These are phyloP conservation scores for Hydrotaea cyrtoneurina DNA, from an alignment of 2,888 invertebrate genomes.

Conservation along the genomic window DNA sequence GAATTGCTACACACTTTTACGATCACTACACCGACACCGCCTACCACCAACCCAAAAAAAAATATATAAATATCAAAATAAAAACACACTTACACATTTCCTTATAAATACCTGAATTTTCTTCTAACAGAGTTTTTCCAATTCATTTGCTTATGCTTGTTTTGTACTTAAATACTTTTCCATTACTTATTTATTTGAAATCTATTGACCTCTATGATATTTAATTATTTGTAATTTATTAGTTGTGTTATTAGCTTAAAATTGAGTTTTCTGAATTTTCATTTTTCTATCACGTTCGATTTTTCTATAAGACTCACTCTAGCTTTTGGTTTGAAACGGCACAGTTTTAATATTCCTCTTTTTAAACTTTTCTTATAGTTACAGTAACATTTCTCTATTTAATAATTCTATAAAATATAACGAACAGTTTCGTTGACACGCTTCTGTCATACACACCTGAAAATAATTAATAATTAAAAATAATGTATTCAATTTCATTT, in stretches of 20 bases:
- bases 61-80: conserved; percentile 20
- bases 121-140: conserved; percentile 30
- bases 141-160: conserved; percentile 66
- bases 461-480: not conserved
- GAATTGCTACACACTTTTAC: conserved; percentile 14
- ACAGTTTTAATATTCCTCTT: not conserved
- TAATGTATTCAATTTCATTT: too few relatives aligned
- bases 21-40: not conserved
- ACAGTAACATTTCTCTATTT: not conserved
- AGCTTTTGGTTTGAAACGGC: conserved; percentile 32
- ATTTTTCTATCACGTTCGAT: conserved; percentile 15
- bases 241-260: conserved; percentile 25
- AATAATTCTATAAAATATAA: not conserved
- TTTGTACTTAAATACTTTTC: conserved; percentile 35
- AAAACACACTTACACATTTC: conserved; percentile 44
- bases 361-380: not conserved
- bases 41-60: not conserved
- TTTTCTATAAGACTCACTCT: conserved; percentile 27
- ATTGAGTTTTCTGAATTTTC: conserved; percentile 31
- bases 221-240: conserved; percentile 9
- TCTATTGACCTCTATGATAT: conserved; percentile 45
- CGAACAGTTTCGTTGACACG: not conserved
- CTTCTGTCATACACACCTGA: not conserved
- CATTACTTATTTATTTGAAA: conserved; percentile 34
- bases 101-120: conserved; percentile 41